These are phyloP conservation scores for Orthosia gothica DNA, from an alignment of 2,888 invertebrate species.

Conservation along the genomic window DNA sequence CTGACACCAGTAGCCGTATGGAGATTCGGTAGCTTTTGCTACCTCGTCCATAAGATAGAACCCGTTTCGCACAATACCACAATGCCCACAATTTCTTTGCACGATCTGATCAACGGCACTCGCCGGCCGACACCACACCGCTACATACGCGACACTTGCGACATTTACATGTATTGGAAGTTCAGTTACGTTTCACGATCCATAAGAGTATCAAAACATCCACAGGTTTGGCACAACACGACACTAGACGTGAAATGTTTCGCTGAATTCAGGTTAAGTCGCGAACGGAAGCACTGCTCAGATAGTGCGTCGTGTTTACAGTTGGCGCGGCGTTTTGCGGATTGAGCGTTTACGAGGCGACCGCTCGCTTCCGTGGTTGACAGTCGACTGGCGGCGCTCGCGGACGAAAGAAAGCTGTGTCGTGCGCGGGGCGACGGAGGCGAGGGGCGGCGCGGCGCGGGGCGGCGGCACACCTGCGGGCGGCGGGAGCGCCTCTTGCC, in stretches of 20 bases:
- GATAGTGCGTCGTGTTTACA: slow-evolving; percentile 90
- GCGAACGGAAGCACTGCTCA: slow-evolving; percentile 86
- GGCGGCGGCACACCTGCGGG: slow-evolving; percentile 86
- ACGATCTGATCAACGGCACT: slow-evolving; percentile 82
- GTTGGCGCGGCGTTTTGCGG: slow-evolving; percentile 85
- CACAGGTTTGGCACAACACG: slow-evolving; percentile 89
- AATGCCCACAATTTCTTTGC: slow-evolving; percentile 84
- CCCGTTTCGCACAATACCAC: slow-evolving; percentile 86
- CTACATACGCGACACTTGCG: slow-evolving; percentile 82
- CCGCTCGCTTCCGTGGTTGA: slow-evolving; percentile 84
- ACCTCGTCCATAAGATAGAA: slow-evolving; percentile 79
- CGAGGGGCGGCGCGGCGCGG: slow-evolving; percentile 73
- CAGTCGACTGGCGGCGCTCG: slow-evolving; percentile 85
- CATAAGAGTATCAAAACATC: slow-evolving; percentile 80
- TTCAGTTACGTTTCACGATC: slow-evolving; percentile 82
- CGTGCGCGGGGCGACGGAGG: slow-evolving; percentile 78
- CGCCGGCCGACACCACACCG: slow-evolving; percentile 85
- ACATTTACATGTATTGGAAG: slow-evolving; percentile 88
- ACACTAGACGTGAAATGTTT: slow-evolving; percentile 80
- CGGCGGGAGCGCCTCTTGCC: slow-evolving; percentile 83
- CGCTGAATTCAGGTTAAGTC: slow-evolving; percentile 85
- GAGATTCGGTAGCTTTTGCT: slow-evolving; percentile 82
- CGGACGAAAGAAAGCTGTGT: slow-evolving; percentile 79
- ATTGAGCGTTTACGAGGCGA: slow-evolving; percentile 68
- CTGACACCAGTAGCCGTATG: slow-evolving; percentile 75